These are phyloP conservation scores for Rugalucina vietnamica DNA, from an alignment of 2,888 invertebrate species.

Conservation along the genomic window DNA sequence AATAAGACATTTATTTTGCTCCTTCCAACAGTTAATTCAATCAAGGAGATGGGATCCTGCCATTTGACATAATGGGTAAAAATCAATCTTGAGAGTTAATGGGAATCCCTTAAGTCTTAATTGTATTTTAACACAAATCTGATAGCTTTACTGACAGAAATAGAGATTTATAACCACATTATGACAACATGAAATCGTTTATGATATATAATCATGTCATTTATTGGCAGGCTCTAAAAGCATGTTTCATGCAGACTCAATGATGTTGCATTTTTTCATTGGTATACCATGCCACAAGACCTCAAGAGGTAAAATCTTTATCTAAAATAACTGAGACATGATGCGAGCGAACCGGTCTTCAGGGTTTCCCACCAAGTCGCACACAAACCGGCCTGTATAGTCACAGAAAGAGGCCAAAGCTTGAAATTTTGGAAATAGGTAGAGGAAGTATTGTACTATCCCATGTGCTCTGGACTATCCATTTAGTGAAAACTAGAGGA, in stretches of 20 bases:
- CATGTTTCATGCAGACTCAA: background rate
- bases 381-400: too few species aligned
- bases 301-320: too few species aligned
- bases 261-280: background rate
- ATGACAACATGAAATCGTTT: conserved; percentile 7
- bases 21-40: background rate
- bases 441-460: too few species aligned
- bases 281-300: too few species aligned
- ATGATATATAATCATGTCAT: background rate
- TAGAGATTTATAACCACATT: conserved; percentile 1
- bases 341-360: too few species aligned
- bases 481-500: too few species aligned
- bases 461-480: too few species aligned
- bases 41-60: background rate
- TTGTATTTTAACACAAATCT: conserved; percentile 27
- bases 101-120: conserved; percentile 5
- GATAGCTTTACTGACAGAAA: conserved; percentile 16
- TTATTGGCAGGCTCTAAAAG: conserved; percentile 7
- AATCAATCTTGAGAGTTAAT: background rate
- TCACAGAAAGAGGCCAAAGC: too few species aligned
- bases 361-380: too few species aligned
- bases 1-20: background rate
- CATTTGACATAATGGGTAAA: background rate
- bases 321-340: too few species aligned
- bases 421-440: too few species aligned